Percentiles rank a stretch among this genome's conserved stretches.
Evolutionary conservation across 1,140 invertebrate species (phyloP).

Genomic region (Bombus polaris): DNA sequence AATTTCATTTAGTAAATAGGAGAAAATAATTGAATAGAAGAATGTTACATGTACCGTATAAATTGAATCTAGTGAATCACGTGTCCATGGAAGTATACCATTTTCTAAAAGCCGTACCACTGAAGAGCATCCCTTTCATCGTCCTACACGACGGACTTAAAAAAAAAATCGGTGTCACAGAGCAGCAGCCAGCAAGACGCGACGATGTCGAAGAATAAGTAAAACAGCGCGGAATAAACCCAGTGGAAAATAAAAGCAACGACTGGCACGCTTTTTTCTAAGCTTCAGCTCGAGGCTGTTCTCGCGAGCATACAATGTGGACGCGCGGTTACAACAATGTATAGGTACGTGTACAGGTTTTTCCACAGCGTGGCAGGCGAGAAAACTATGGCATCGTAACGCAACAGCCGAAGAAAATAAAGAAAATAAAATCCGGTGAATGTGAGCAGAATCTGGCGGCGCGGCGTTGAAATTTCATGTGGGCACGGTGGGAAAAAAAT

Average conservation of each 20-base stretch:
- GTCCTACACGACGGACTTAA: neutral
- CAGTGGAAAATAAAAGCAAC: slow-evolving; percentile 28
- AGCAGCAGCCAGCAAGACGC: neutral
- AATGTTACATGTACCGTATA: no score
- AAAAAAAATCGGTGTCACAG: neutral
- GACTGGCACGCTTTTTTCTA: slow-evolving; percentile 27
- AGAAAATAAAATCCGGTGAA: slow-evolving; percentile 40
- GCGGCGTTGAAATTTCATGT: slow-evolving; percentile 17
- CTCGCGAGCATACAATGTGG: slow-evolving; percentile 8
- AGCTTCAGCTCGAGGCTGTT: slow-evolving; percentile 38
- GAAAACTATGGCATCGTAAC: neutral
- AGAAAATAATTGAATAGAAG: neutral
- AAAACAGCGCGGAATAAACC: slow-evolving; percentile 27
- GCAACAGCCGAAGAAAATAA: slow-evolving; percentile 29
- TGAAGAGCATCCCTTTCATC: neutral
- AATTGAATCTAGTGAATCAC: no score
- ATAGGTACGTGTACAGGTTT: slow-evolving; percentile 30
- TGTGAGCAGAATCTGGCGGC: slow-evolving; percentile 10
- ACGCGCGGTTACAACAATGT: slow-evolving; percentile 36
- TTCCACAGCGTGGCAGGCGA: neutral
- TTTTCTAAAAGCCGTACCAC: neutral
- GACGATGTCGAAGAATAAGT: slow-evolving; percentile 16
- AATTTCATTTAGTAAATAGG: neutral
- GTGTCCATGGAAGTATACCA: no score
- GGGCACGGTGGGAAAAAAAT: slow-evolving; percentile 1